Evolutionary conservation across 2,888 invertebrate species (phyloP), one percentile per base, ranked within the genome.

Genomic region (Laothoe populi): DNA sequence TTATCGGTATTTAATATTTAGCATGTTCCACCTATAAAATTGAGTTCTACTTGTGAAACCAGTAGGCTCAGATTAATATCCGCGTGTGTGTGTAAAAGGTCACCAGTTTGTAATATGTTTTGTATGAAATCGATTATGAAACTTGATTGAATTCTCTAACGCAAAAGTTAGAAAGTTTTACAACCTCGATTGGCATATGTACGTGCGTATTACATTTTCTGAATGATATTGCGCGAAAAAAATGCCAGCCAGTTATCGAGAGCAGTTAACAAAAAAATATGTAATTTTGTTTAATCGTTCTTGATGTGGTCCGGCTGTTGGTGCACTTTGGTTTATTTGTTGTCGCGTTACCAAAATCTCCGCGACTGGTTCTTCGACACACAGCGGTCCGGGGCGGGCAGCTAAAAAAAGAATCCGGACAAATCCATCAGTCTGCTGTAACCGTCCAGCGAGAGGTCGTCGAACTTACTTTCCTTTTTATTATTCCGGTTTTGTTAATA

Each of bases 401-500:
- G 79, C 83, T 86, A 86, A 83, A 88, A 85, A 87, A 86, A 86
- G 82, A 83, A 71, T 77, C 79, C 77, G 79, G 78, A 84, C 79
- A 79, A 81, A 79, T 78, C 80, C 83, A 86, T 86, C 81, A 83
- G 78, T 81, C 72, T 75, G 72, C 79, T 74, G 76, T 79, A 77
- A 74, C 78, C 82, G 82, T 77, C 82, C 74, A 75, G 71, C 65
- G 71, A 72, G 82, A 73, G 90, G 85, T 90, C 87, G 79, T 79
- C 79, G 79, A 87, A 87, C 90, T 73, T 71, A 83, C 88, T 87
- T 90, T 88, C 88, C 88, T 87, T 87, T 88, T 88, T 87, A 85
- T 80, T 86, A 85, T 84, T 84, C 78, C 69, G 73, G 69, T 72
- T 73, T 73, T 78, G 71, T 74, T 71, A 74, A n/a, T n/a, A n/a